Evolutionary conservation across 2,888 invertebrate genomes (phyloP), one percentile per base, ranked within the genome.

Genomic region (Abrostola triplasia): DNA sequence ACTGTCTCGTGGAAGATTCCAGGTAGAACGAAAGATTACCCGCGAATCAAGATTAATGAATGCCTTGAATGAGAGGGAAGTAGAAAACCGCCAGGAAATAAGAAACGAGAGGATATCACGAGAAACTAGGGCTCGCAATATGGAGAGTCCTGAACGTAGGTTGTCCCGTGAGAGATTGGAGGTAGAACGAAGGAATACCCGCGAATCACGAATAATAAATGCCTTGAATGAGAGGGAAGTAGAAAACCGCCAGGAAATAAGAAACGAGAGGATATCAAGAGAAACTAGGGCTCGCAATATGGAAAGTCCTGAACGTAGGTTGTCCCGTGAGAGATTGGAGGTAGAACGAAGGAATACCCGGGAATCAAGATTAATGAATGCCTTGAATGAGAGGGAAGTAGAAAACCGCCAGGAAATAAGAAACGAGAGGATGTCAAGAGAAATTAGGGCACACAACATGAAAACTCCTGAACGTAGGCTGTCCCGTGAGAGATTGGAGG

Each of bases 21-120:
- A 36, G 41, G 13, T 42, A 13, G 54, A 61, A 24, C 61, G 8
- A 6, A 63, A 49, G 13, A 60, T 63, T 42, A 56, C 55, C 13
- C 67, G 63, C 8, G 67, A 67, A 36, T 51, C 54, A 13, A 61
- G 61, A 57, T 36, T 42, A 5, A 44, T 63, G 10, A 70, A 56
- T 48, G n/a, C 11, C 6, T 58, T 41, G 12, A 36, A n/a, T 36
- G 36, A 54, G 7, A 49, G 47, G 36, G 48, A 44, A 36, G 40
- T 49, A 1, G 48, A 63, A 24, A 59, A 8, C n/a, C 58, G 35
- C 36, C 51, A 8, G 38, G 64, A 64, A 59, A 50, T 58, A 6
- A 37, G 44, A 6, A 13, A 53, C 9, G 9, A 11, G 5, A 24
- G 24, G 24, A 24, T 24, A 4, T 24, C 4, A 24, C 24, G 24